Evolutionary conservation across 2,888 invertebrate genomes (phyloP), one percentile per base, ranked within the genome.

Genomic region (Andrena chrysosceles): DNA sequence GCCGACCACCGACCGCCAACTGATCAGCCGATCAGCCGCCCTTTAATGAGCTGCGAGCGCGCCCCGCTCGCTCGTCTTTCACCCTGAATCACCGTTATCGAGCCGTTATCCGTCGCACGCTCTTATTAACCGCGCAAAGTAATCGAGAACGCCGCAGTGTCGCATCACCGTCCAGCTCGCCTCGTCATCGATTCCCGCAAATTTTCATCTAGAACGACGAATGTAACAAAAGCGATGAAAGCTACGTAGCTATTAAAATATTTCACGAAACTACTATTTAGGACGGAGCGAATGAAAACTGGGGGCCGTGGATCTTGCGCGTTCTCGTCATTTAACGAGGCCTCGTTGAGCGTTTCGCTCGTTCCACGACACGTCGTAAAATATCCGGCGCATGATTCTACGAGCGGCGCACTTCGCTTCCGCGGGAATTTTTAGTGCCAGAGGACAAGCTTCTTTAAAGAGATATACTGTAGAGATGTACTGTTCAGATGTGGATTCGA

Each of bases 31-130:
- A 76, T 70, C 81, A 71, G 42, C 63, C 59, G 75, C 77, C 70
- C 62, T 75, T 84, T 83, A 86, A 85, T 64, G 86, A 86, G 77
- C 71, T 69, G 62, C 68, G 42, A 78, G 73, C 77, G 29, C 23
- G 60, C 8, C 35, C 52, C 10, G 49, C 23, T 8, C 31, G 48
- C n/a, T 26, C 49, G 10, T 42, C 49, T 56, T 31, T 70, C 49
- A 6, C 4, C 66, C 42, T 31, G 67, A 67, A 66, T 54, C 77
- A 33, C 67, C 67, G 77, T 77, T 67, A 62, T 42, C 42, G 42
- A 13, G 42, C 33, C 35, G 42, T 26, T 16, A 4, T n/a, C 13
- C 26, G 2, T 0, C 23, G 5, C 7, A n/a, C n/a, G 10, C 62
- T 49, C 66, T 60, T 49, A 60, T 60, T 60, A 59, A 68, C 33